Conservation (phyloP, 2,113 vertebrate species). For the Prionailurus viverrinus region DNA sequence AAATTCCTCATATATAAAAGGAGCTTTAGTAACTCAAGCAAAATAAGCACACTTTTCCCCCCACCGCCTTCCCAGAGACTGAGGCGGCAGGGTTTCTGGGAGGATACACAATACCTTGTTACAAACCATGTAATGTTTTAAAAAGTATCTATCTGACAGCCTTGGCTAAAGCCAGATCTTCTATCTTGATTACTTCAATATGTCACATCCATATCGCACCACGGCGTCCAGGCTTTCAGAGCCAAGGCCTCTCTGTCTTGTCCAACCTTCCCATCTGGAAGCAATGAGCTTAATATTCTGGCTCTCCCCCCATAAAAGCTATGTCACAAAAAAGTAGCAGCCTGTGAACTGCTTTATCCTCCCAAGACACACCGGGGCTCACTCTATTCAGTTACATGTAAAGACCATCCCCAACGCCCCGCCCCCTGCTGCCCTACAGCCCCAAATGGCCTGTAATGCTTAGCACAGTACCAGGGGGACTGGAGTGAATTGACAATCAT, state of each 20-base stretch:
- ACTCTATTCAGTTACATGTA: slow-evolving; percentile 79
- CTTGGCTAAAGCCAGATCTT: slow-evolving; percentile 89
- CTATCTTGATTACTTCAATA: slow-evolving; percentile 92
- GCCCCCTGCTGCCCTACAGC: slow-evolving; percentile 62
- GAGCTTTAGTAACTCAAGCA: slow-evolving; percentile 88
- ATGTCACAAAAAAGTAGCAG: slow-evolving; percentile 91
- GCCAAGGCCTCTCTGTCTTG: slow-evolving; percentile 87
- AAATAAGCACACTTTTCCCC: slow-evolving; percentile 88
- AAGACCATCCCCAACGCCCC: slow-evolving; percentile 72
- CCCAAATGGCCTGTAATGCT: slow-evolving; percentile 72
- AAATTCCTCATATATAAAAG: slow-evolving; percentile 88
- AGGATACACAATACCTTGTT: slow-evolving; percentile 91
- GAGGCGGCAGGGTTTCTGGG: slow-evolving; percentile 85
- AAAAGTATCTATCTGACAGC: slow-evolving; percentile 90
- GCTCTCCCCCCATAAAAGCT: slow-evolving; percentile 86
- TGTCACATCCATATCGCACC: slow-evolving; percentile 88
- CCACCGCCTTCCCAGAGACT: slow-evolving; percentile 86
- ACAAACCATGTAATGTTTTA: slow-evolving; percentile 90
- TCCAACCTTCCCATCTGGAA: slow-evolving; percentile 92
- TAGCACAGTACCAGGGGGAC: slow-evolving; percentile 40
- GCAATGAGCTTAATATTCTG: slow-evolving; percentile 90
- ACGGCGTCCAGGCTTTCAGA: slow-evolving; percentile 83
- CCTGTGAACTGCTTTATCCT: slow-evolving; percentile 85
- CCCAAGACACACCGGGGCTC: slow-evolving; percentile 85
- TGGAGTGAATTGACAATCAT: slow-evolving; percentile 73